phyloP scores from a whole-genome alignment of 2,888 invertebrate species.

The Apamea monoglypha region DNA sequence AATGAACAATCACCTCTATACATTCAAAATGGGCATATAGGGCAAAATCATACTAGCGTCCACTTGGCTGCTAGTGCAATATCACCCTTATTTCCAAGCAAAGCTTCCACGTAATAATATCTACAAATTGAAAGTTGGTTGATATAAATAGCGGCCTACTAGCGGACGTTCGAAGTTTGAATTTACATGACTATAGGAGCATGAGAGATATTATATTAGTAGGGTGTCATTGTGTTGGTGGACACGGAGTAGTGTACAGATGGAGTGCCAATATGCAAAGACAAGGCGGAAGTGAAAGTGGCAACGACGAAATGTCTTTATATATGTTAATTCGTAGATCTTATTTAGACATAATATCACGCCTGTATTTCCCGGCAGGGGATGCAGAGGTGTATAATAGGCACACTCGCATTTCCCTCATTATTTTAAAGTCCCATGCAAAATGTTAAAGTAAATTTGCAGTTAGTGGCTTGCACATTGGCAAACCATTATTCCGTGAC shows the following conservation, averaged over 20 bases:
- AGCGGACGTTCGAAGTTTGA: slow-evolving; percentile 48
- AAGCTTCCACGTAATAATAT: slow-evolving; percentile 54
- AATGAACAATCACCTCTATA: slow-evolving; percentile 48
- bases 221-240: slow-evolving; percentile 2
- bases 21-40: slow-evolving; percentile 35
- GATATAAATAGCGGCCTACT: slow-evolving; percentile 48
- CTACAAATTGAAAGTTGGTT: slow-evolving; percentile 47
- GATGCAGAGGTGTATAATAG: neutral
- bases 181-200: slow-evolving; percentile 42
- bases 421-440: neutral
- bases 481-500: slow-evolving; percentile 16
- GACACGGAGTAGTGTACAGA: slow-evolving; percentile 40
- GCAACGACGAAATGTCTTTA: neutral
- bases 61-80: slow-evolving; percentile 26
- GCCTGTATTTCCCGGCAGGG: neutral
- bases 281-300: neutral
- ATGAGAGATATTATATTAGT: slow-evolving; percentile 43
- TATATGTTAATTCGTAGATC: neutral
- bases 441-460: neutral
- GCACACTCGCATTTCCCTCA: neutral
- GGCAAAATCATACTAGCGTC: slow-evolving; percentile 27
- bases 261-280: slow-evolving; percentile 25
- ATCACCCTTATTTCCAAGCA: slow-evolving; percentile 49
- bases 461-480: neutral
- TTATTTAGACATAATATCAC: neutral